These are phyloP conservation scores for Anniella stebbinsi DNA, from an alignment of 2,797 vertebrate genomes.

Conservation along the genomic window DNA sequence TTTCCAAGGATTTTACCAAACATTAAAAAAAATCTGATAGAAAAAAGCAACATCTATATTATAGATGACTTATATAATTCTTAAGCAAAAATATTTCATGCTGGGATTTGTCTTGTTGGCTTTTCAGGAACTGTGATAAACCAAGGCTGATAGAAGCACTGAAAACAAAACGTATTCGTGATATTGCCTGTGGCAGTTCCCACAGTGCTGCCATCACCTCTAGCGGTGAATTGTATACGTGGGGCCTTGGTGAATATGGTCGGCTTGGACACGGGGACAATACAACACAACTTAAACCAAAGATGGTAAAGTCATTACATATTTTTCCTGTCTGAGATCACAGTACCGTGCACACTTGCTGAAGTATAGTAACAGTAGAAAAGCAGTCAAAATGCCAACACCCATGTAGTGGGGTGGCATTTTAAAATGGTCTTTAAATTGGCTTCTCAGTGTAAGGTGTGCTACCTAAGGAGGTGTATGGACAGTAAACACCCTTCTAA, in stretches of 20 bases:
- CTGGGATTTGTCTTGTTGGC: conserved; percentile 10
- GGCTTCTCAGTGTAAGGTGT: background rate
- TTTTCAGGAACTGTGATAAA: conserved; percentile 96
- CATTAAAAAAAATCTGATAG: background rate
- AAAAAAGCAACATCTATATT: background rate
- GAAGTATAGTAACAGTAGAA: conserved; percentile 4
- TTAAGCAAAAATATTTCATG: conserved; percentile 20
- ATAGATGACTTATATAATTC: background rate
- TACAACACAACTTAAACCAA: conserved; percentile 96
- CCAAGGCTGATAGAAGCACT: conserved; percentile 95
- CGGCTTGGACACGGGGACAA: conserved; percentile 97
- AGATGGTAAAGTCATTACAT: conserved; percentile 85
- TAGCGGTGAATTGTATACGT: conserved; percentile 96
- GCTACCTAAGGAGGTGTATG: background rate
- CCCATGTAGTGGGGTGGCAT: rapidly evolving
- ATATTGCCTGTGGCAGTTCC: conserved; percentile 97
- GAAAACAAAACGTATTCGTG: conserved; percentile 96
- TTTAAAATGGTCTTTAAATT: background rate
- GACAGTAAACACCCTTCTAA: background rate
- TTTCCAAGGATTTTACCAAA: background rate
- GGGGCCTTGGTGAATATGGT: conserved; percentile 99
- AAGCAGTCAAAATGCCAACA: rapidly evolving
- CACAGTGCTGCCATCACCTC: conserved; percentile 98
- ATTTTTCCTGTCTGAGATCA: conserved; percentile 14
- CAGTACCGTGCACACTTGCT: rapidly evolving